phyloP scores from a whole-genome alignment of 2,888 invertebrate species.

The Rugalucina vietnamica region DNA sequence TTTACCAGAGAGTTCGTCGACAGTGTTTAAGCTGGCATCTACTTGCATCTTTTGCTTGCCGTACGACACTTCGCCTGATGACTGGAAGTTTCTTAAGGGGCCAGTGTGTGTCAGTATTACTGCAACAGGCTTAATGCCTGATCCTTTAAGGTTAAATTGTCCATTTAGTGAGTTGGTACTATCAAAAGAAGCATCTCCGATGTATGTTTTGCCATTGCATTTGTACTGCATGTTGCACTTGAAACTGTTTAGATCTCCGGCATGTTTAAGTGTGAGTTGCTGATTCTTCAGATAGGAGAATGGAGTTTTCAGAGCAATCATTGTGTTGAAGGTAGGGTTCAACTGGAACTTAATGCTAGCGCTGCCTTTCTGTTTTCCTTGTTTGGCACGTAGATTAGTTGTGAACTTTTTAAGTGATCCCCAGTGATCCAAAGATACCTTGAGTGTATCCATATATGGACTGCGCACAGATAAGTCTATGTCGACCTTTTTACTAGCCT shows the following conservation, averaged over 20 bases:
- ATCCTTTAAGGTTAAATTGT: constrained; percentile 46
- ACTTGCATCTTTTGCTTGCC: constrained; percentile 34
- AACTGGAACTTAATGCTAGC: constrained; percentile 36
- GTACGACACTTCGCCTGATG: constrained; percentile 23
- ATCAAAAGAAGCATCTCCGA: constrained; percentile 45
- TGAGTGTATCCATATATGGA: constrained; percentile 41
- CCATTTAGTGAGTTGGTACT: constrained; percentile 37
- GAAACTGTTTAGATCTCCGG: constrained; percentile 38
- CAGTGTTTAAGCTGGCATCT: constrained; percentile 22
- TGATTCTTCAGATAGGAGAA: constrained; percentile 44
- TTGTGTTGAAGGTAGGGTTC: constrained; percentile 37
- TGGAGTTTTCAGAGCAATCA: constrained; percentile 37
- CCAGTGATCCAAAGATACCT: constrained; percentile 49
- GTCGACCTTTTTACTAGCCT: constrained; percentile 31
- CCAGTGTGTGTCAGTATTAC: constrained; percentile 37
- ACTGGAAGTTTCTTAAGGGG: constrained; percentile 35
- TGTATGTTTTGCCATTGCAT: constrained; percentile 41
- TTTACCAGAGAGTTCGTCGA: constrained; percentile 33
- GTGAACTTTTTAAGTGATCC: constrained; percentile 33
- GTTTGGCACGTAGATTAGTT: constrained; percentile 14
- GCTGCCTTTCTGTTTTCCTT: constrained; percentile 19
- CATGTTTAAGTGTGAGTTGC: constrained; percentile 48
- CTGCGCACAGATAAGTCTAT: constrained; percentile 45
- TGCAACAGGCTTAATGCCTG: constrained; percentile 35
- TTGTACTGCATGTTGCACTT: constrained; percentile 54